These are phyloP conservation scores for Agelas oroides DNA, from an alignment of 37 sponge, comb jelly and placozoan genomes.

Conservation along the genomic window DNA sequence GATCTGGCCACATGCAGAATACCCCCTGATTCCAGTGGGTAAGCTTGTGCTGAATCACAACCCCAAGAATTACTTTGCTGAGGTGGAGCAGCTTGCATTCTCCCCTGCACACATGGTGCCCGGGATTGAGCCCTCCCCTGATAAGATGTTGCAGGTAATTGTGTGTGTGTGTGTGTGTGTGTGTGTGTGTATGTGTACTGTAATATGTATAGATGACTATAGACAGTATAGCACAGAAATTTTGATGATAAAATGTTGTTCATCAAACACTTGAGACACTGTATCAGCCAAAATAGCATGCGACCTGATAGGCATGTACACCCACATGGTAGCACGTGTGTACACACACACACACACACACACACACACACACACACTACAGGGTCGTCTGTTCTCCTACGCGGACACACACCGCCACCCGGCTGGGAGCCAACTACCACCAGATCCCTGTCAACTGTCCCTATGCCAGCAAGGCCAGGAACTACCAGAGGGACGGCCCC, in stretches of 20 bases:
- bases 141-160: conserved; percentile 80
- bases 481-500: conserved; percentile 91
- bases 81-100: conserved; percentile 90
- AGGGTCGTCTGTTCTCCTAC: conserved; percentile 91
- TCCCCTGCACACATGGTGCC: conserved; percentile 91
- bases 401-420: conserved; percentile 86
- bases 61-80: conserved; percentile 87
- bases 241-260: too few species aligned
- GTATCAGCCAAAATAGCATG: too few species aligned
- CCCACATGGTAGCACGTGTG: too few species aligned
- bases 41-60: conserved; percentile 78
- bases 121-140: conserved; percentile 91
- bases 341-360: too few species aligned
- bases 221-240: too few species aligned
- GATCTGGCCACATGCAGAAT: conserved; percentile 90
- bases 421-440: conserved; percentile 83
- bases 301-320: too few species aligned
- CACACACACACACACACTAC: too few species aligned
- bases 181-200: too few species aligned
- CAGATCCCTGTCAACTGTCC: conserved; percentile 93
- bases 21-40: conserved; percentile 87
- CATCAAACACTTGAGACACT: too few species aligned
- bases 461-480: conserved; percentile 51
- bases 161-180: too few species aligned
- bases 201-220: not conserved